phyloP scores from a whole-genome alignment of 2,797 vertebrate species.

The Rhinophrynus dorsalis region DNA sequence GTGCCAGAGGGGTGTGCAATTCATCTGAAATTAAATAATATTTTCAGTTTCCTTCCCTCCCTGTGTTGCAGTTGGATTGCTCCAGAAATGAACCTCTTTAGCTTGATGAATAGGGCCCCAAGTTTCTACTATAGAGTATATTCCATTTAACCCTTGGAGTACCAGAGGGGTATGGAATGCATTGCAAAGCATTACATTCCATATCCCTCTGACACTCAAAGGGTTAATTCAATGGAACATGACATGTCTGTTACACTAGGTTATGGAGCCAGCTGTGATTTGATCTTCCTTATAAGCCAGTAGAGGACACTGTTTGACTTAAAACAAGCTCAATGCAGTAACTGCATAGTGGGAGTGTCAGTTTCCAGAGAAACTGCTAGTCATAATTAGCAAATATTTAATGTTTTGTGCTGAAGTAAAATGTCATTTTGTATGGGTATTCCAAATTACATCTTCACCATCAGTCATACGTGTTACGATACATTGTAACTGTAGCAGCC shows the following conservation, averaged over 20 bases:
- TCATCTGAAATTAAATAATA: too few species aligned
- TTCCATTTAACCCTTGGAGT: too few species aligned
- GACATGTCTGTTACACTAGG: conserved; percentile 25
- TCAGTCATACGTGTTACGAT: conserved; percentile 47
- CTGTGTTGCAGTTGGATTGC: too few species aligned
- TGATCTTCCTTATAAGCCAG: conserved; percentile 54
- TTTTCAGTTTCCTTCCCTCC: too few species aligned
- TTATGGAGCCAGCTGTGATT: conserved; percentile 33
- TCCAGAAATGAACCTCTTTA: too few species aligned
- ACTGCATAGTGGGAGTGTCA: conserved; percentile 49
- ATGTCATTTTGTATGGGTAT: conserved; percentile 49
- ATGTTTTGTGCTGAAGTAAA: conserved; percentile 55
- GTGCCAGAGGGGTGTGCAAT: too few species aligned
- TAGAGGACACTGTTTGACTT: conserved; percentile 67
- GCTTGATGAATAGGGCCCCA: too few species aligned
- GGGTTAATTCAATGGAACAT: too few species aligned
- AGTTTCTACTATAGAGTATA: too few species aligned
- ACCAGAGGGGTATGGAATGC: too few species aligned
- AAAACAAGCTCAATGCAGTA: conserved; percentile 23
- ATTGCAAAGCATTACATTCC: too few species aligned
- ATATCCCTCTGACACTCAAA: too few species aligned
- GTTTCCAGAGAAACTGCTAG: conserved; percentile 51
- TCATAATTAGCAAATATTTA: conserved; percentile 58
- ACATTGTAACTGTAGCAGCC: not conserved
- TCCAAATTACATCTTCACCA: conserved; percentile 54